Conservation (phyloP, 2,113 vertebrate species). For the Zingel zingel region DNA sequence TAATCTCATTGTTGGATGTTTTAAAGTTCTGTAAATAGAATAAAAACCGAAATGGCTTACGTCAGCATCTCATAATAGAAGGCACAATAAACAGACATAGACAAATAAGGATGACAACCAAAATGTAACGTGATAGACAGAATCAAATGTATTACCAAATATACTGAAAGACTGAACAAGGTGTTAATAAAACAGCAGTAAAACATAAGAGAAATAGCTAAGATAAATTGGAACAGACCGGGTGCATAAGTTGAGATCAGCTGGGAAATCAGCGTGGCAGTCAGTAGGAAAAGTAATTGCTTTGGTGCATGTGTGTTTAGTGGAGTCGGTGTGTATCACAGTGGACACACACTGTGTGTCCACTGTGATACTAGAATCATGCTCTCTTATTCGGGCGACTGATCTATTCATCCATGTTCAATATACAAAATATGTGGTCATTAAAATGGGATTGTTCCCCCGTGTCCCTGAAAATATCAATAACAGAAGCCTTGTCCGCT, state of each 20-base stretch:
- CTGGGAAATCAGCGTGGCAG: slow-evolving; percentile 53
- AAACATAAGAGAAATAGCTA: slow-evolving; percentile 2
- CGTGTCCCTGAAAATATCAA: neutral
- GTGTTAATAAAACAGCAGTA: slow-evolving; percentile 9
- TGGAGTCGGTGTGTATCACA: neutral
- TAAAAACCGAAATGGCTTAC: neutral
- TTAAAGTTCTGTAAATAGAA: neutral
- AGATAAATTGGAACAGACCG: slow-evolving; percentile 43
- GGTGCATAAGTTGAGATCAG: slow-evolving; percentile 50
- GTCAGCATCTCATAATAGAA: neutral
- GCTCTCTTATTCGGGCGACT: neutral
- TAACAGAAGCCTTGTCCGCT: neutral
- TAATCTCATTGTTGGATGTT: neutral
- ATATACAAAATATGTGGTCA: neutral
- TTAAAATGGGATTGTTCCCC: neutral
- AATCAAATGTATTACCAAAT: slow-evolving; percentile 4
- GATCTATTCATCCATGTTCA: neutral
- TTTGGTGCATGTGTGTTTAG: slow-evolving; percentile 15
- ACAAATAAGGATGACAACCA: slow-evolving; percentile 10
- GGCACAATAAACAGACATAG: neutral
- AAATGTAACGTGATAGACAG: neutral
- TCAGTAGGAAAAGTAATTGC: slow-evolving; percentile 53
- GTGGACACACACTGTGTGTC: no score
- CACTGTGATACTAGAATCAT: neutral
- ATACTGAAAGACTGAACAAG: neutral